Conservation (phyloP, 1,140 invertebrate genomes). For the Ptiloglossa arizonensis region DNA sequence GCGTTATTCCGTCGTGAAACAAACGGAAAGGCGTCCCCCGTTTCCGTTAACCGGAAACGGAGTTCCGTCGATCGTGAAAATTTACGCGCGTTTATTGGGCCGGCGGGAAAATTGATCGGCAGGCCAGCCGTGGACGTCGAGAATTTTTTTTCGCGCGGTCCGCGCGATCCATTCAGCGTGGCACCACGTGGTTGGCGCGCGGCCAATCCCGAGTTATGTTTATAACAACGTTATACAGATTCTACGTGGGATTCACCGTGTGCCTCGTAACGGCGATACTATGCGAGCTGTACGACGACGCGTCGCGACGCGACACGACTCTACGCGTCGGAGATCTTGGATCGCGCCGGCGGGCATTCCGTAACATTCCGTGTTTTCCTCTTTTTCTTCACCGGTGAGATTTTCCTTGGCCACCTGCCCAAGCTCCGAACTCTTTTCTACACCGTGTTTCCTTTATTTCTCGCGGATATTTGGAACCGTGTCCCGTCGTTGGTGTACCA, state of each 20-base stretch:
- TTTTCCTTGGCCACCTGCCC: constrained; percentile 52
- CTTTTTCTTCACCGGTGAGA: not conserved
- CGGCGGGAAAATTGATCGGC: constrained; percentile 10
- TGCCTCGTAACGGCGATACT: constrained; percentile 65
- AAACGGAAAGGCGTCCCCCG: not conserved
- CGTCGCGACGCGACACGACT: too few relatives aligned
- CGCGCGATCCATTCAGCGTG: constrained; percentile 60
- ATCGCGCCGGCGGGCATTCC: constrained; percentile 43
- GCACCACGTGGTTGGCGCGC: constrained; percentile 70
- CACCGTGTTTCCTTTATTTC: constrained; percentile 7
- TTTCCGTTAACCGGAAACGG: not conserved
- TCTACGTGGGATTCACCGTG: constrained; percentile 59
- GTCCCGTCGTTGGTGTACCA: not conserved
- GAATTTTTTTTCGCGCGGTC: constrained; percentile 30
- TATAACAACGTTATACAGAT: constrained; percentile 67
- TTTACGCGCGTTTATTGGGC: not conserved
- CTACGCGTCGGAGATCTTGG: constrained; percentile 49
- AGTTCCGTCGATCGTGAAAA: not conserved
- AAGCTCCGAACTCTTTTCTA: constrained; percentile 40
- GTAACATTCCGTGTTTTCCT: constrained; percentile 20
- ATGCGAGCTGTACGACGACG: constrained; percentile 48
- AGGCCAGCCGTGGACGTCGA: not conserved
- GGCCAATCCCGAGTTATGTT: constrained; percentile 68
- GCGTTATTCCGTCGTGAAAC: not conserved
- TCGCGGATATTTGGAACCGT: constrained; percentile 6